Evolutionary conservation across 2,113 vertebrate species (phyloP).

Genomic region (Neomonachus schauinslandi): DNA sequence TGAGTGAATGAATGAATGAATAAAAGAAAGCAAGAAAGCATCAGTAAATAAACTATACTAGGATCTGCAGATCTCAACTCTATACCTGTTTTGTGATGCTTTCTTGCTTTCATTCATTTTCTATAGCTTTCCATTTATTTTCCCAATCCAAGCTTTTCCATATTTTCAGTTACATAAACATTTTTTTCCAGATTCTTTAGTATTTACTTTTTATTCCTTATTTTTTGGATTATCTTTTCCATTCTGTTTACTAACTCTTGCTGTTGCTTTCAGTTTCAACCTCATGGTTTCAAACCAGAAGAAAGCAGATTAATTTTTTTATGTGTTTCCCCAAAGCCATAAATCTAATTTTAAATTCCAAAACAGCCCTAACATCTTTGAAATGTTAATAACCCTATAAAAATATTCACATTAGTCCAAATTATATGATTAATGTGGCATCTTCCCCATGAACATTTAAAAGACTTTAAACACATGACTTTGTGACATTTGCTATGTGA

Average conservation of each 20-base stretch:
- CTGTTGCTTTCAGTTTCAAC: slow-evolving; percentile 6
- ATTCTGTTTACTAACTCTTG: background rate
- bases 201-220: background rate
- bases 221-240: slow-evolving; percentile 44
- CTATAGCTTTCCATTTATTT: background rate
- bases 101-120: background rate
- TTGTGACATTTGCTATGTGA: slow-evolving; percentile 43
- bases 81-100: background rate
- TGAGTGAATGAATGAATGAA: background rate
- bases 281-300: slow-evolving; percentile 57
- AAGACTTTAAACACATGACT: slow-evolving; percentile 63
- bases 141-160: background rate
- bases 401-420: slow-evolving; percentile 81
- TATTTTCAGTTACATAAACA: background rate
- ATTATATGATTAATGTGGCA: slow-evolving; percentile 79
- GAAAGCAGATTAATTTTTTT: slow-evolving; percentile 70
- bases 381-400: slow-evolving; percentile 83
- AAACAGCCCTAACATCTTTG: slow-evolving; percentile 77
- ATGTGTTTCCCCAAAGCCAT: slow-evolving; percentile 68
- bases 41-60: background rate
- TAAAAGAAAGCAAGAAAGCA: background rate
- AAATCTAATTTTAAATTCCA: slow-evolving; percentile 79
- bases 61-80: background rate
- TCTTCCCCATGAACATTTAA: slow-evolving; percentile 71
- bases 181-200: background rate